A percentile compares a stretch with the other conserved stretches of the same genome.
Conservation (phyloP, 2,888 invertebrate species). For the Drosophila subsilvestris region DNA sequence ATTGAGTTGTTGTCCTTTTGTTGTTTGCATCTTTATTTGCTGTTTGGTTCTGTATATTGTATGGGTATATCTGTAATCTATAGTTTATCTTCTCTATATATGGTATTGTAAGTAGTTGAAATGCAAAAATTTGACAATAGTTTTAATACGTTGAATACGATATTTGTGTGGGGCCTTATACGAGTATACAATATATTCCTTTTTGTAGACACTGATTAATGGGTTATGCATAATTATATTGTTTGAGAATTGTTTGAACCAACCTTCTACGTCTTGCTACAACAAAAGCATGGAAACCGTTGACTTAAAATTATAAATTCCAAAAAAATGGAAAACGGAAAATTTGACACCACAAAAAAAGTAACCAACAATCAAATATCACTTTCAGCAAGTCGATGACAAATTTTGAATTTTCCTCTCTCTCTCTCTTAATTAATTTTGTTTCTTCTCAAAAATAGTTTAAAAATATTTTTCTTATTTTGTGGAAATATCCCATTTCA, state of each 20-base stretch:
- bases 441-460: conserved; percentile 48
- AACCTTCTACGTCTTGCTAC: background rate
- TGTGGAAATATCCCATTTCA: conserved; percentile 49
- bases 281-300: conserved; percentile 25
- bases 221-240: conserved; percentile 32
- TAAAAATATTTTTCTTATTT: conserved; percentile 64
- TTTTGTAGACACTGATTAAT: conserved; percentile 37
- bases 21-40: conserved; percentile 57
- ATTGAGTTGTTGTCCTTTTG: conserved; percentile 77
- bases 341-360: conserved; percentile 59
- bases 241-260: conserved; percentile 20
- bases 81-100: conserved; percentile 43
- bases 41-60: conserved; percentile 57
- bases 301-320: conserved; percentile 21
- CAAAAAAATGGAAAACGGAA: conserved; percentile 42
- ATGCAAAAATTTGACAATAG: conserved; percentile 71
- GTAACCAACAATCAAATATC: conserved; percentile 71
- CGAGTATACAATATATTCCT: conserved; percentile 15
- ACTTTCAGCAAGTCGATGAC: conserved; percentile 74
- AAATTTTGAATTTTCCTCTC: conserved; percentile 65
- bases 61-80: conserved; percentile 18
- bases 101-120: conserved; percentile 59
- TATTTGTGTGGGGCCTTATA: conserved; percentile 33
- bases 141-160: conserved; percentile 50
- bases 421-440: conserved; percentile 6